These are phyloP conservation scores for Apamea anceps DNA, from an alignment of 2,888 invertebrate species.

Conservation along the genomic window DNA sequence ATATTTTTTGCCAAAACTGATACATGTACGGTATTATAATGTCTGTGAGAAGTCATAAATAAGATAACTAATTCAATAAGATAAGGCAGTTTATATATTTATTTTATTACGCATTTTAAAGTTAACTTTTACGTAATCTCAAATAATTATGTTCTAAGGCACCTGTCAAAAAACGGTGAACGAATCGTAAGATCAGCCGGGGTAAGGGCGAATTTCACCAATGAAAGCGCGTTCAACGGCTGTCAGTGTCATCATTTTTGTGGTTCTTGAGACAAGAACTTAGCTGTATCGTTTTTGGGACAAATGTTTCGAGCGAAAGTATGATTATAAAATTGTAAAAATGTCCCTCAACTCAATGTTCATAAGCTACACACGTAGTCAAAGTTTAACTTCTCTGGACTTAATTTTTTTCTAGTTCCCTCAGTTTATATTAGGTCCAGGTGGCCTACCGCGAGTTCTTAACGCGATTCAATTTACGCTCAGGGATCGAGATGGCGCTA, in stretches of 20 bases:
- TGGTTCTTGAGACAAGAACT: background rate
- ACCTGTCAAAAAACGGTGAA: background rate
- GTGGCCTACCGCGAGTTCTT: too few relatives aligned
- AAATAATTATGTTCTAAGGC: too few relatives aligned
- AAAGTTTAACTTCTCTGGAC: background rate
- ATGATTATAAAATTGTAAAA: background rate
- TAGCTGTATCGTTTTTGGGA: background rate
- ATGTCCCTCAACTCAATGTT: background rate
- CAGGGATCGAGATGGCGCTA: too few relatives aligned
- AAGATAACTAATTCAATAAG: too few relatives aligned
- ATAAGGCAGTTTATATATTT: too few relatives aligned
- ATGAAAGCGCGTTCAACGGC: background rate
- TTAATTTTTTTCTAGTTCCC: background rate
- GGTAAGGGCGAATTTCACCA: background rate
- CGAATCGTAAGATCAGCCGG: background rate
- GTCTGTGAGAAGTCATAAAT: too few relatives aligned
- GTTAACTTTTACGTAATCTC: too few relatives aligned
- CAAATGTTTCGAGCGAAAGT: background rate
- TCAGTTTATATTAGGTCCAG: background rate
- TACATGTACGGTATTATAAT: too few relatives aligned
- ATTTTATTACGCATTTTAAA: too few relatives aligned
- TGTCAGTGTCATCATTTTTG: background rate
- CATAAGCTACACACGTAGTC: background rate
- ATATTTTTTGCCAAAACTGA: too few relatives aligned
- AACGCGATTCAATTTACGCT: too few relatives aligned